phyloP scores from a whole-genome alignment of 2,797 vertebrate species.

The Enteromius paludinosus region DNA sequence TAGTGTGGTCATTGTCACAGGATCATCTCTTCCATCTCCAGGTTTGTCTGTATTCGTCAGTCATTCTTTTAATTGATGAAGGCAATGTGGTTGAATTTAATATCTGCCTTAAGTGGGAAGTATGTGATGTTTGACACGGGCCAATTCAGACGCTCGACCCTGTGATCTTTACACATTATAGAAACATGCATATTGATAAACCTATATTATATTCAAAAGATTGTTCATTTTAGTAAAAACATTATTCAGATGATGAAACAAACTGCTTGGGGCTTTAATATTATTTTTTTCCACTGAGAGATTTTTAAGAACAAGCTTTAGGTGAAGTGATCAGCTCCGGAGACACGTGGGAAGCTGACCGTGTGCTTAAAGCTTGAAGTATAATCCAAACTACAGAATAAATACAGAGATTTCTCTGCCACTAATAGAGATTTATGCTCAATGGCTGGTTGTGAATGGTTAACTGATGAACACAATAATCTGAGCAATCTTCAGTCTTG shows the following conservation, averaged over 20 bases:
- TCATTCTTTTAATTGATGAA: constrained; percentile 77
- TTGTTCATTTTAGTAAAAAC: constrained; percentile 77
- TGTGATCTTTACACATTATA: constrained; percentile 78
- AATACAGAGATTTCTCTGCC: neutral
- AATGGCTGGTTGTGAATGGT: neutral
- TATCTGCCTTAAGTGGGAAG: constrained; percentile 79
- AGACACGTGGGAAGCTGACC: neutral
- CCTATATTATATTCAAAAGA: constrained; percentile 74
- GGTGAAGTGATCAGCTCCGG: neutral
- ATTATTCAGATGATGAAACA: constrained; percentile 74
- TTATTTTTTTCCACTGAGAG: constrained; percentile 60
- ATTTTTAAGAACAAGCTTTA: constrained; percentile 20
- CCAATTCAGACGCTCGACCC: constrained; percentile 78
- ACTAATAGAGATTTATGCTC: neutral
- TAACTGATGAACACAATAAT: neutral
- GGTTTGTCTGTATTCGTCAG: constrained; percentile 60
- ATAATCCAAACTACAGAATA: neutral
- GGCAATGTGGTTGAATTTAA: constrained; percentile 76
- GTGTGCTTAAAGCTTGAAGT: neutral
- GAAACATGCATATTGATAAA: constrained; percentile 80
- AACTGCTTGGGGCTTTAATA: constrained; percentile 76
- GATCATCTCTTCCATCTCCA: constrained; percentile 55
- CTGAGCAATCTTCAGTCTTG: neutral
- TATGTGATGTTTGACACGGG: constrained; percentile 81
- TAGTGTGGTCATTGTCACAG: neutral